Evolutionary conservation across 2,113 vertebrate species (phyloP), one percentile per base, ranked within the genome.

Genomic region (Brachyhypopomus gauderio): DNA sequence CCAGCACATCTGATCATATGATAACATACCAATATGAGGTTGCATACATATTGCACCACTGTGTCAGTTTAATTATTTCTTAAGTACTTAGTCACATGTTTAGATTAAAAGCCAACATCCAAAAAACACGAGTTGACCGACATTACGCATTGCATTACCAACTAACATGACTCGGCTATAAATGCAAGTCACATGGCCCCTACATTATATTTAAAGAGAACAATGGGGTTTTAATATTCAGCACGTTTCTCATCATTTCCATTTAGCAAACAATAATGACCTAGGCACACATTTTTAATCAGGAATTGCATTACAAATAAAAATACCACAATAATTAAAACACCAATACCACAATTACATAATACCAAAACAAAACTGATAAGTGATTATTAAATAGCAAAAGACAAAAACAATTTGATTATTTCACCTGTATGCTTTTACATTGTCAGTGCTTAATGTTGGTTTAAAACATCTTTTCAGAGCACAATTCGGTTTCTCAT

Each of bases 51-150:
- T n/a, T 4, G 9, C 11, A 55, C 62, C 16, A 27, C 5, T 14
- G 14, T 55, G 11, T 17, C 1, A 48, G 12, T 34, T 16, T 19
- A 17, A 5, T 20, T 55, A 52, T 66, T 36, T 22, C 30, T 27
- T 22, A 70, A 11, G 19, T 41, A 41, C 36, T 38, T 41, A 70
- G 73, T 62, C 74, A 82, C 38, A 20, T 59, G 73, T 70, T 22
- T 52, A 62, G 8, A 36, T 76, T 25, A 60, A 52, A 19, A 45
- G 34, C 34, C 64, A 82, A 60, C 22, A 14, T 8, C 9, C 34
- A 19, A 77, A 30, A n/a, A 41, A 2, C 25, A 67, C 2, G 12
- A 20, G 30, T 67, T 20, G 14, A n/a, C 36, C 12, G 8, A 6
- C 34, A 69, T 70, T 52, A 64, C 11, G 19, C 16, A 77, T 30